phyloP scores from a whole-genome alignment of 1,140 invertebrate genomes.

The Medauroidea extradentata region DNA sequence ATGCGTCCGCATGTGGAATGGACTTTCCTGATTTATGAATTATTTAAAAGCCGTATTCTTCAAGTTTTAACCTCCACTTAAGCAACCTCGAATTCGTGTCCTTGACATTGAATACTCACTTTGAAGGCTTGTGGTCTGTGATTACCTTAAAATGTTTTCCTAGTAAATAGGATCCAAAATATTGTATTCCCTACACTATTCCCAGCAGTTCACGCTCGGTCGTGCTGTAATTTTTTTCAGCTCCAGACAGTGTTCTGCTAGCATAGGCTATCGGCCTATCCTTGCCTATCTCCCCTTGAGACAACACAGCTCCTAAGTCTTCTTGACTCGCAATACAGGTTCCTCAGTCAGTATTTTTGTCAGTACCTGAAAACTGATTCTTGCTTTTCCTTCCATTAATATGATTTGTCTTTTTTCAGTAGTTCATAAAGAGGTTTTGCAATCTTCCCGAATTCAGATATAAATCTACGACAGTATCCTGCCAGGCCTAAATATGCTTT shows the following conservation, averaged over 20 bases:
- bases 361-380: conserved; percentile 10
- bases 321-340: conserved; percentile 22
- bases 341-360: conserved; percentile 17
- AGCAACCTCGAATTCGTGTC: conserved; percentile 44
- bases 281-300: conserved; percentile 22
- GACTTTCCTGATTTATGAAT: conserved; percentile 39
- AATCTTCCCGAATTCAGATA: conserved; percentile 28
- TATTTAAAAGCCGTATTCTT: conserved; percentile 45
- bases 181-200: conserved; percentile 41
- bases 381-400: conserved; percentile 19
- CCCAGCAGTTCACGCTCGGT: conserved; percentile 42
- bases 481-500: conserved; percentile 29
- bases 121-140: conserved; percentile 49
- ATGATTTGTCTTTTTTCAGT: conserved; percentile 25
- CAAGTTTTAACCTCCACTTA: conserved; percentile 47
- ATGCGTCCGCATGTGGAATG: conserved; percentile 36
- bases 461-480: conserved; percentile 28
- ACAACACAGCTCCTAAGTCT: conserved; percentile 26
- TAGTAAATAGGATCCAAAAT: conserved; percentile 48
- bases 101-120: conserved; percentile 45
- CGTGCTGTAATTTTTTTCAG: conserved; percentile 32
- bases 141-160: conserved; percentile 46
- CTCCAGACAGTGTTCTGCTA: conserved; percentile 23
- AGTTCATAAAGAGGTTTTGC: conserved; percentile 30
- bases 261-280: conserved; percentile 31